These are phyloP conservation scores for Amiota mariae DNA, from an alignment of 2,888 invertebrate species.

Conservation along the genomic window DNA sequence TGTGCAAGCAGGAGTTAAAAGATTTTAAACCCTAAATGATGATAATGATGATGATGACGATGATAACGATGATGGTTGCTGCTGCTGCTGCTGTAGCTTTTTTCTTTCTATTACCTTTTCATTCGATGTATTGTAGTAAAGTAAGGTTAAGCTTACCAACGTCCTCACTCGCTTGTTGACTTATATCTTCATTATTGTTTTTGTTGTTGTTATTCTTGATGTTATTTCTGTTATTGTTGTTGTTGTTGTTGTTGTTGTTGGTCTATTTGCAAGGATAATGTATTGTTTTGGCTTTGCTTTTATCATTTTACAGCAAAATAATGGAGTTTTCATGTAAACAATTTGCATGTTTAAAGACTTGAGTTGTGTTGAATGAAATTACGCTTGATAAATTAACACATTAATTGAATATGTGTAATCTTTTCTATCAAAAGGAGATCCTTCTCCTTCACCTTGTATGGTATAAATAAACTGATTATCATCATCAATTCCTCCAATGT, in stretches of 20 bases:
- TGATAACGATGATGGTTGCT: no score
- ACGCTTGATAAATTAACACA: not conserved
- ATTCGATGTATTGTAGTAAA: no score
- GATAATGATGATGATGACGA: not conserved
- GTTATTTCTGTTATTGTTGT: slow-evolving; percentile 49
- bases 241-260: slow-evolving; percentile 28
- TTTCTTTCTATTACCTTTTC: no score
- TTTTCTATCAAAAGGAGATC: no score
- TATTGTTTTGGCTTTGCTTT: not conserved
- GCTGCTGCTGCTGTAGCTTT: not conserved
- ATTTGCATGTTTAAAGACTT: not conserved
- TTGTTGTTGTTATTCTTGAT: slow-evolving; percentile 36
- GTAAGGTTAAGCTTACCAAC: no score
- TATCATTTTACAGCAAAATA: not conserved
- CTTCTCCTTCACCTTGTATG: no score
- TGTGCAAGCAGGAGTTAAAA: not conserved
- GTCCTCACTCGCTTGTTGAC: no score
- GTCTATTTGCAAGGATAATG: slow-evolving; percentile 27
- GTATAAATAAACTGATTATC: no score
- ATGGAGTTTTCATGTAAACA: not conserved
- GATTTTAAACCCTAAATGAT: not conserved
- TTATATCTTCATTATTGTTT: slow-evolving; percentile 45
- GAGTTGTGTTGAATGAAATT: not conserved
- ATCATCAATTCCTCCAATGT: no score
- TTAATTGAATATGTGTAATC: slow-evolving; percentile 44